phyloP scores from a whole-genome alignment of 1,140 invertebrate species.

The Chymomyza costata region DNA sequence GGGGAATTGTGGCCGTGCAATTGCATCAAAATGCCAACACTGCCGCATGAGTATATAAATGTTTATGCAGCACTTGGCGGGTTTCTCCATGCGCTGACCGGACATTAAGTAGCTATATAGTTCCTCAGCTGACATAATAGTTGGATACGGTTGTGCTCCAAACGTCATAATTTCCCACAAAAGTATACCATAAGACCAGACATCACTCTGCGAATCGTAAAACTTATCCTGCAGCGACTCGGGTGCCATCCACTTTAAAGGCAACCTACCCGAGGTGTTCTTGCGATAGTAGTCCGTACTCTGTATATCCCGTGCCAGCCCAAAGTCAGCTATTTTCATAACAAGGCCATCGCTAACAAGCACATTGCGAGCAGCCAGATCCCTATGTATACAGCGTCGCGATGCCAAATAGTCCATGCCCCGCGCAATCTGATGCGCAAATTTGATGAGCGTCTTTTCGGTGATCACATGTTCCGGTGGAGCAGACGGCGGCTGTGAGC shows the following conservation, averaged over 20 bases:
- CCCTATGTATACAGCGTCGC: constrained; percentile 95
- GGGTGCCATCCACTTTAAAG: constrained; percentile 99
- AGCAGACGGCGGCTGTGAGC: constrained; percentile 64
- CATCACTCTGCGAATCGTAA: constrained; percentile 97
- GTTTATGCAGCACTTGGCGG: constrained; percentile 93
- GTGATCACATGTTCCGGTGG: constrained; percentile 85
- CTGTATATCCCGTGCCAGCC: constrained; percentile 95
- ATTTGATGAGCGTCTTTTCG: constrained; percentile 95
- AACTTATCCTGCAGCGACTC: constrained; percentile 96
- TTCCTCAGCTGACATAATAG: constrained; percentile 85
- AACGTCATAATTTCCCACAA: constrained; percentile 97
- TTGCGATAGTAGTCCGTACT: constrained; percentile 98
- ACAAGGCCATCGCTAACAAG: constrained; percentile 94
- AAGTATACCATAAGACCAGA: constrained; percentile 96
- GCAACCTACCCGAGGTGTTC: constrained; percentile 93
- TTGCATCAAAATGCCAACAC: constrained; percentile 94
- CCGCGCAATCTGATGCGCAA: constrained; percentile 95
- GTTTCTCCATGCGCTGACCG: constrained; percentile 95
- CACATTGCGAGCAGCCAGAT: constrained; percentile 97
- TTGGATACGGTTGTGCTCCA: constrained; percentile 92
- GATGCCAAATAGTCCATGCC: constrained; percentile 98
- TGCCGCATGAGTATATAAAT: constrained; percentile 95
- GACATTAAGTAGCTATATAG: constrained; percentile 89
- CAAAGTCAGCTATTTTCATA: constrained; percentile 98
- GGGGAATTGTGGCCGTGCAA: constrained; percentile 89